Evolutionary conservation across 37 sponge, comb jelly and placozoan species (phyloP).

Genomic region (Petrosia ficiformis): DNA sequence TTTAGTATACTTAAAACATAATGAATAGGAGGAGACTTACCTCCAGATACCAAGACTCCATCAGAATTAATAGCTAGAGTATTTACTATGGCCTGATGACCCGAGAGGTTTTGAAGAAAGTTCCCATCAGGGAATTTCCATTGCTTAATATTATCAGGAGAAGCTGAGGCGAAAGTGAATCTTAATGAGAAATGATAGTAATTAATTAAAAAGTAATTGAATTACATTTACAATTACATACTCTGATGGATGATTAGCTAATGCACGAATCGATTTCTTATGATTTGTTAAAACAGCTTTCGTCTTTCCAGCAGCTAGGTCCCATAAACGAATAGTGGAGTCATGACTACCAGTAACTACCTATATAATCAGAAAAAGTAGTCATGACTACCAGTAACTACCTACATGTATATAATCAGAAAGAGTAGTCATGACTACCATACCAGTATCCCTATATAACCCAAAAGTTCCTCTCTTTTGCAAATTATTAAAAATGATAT

Average conservation of each 20-base stretch:
- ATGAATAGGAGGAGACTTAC: constrained; percentile 21
- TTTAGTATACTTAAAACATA: no score
- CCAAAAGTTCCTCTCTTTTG: not conserved
- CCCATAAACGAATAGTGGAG: constrained; percentile 94
- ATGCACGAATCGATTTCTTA: constrained; percentile 94
- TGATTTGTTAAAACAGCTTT: constrained; percentile 94
- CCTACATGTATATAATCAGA: not conserved
- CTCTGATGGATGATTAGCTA: constrained; percentile 90
- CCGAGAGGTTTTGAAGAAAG: constrained; percentile 96
- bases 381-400: not conserved
- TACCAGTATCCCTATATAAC: no score
- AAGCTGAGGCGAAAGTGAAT: constrained; percentile 90
- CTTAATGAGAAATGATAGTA: constrained; percentile 15
- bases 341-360: constrained; percentile 97
- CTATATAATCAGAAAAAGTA: constrained; percentile 26
- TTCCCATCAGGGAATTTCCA: constrained; percentile 99
- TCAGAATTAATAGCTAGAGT: constrained; percentile 86
- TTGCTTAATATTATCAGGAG: constrained; percentile 97
- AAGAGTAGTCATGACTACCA: not conserved
- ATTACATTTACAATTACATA: constrained; percentile 36
- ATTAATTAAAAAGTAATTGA: constrained; percentile 1
- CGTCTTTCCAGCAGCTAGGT: constrained; percentile 95
- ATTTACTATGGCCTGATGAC: constrained; percentile 95
- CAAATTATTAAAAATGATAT: not conserved
- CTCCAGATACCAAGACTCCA: constrained; percentile 92